Conservation (phyloP, 2,888 invertebrate species). For the Ormyrus rosae region DNA sequence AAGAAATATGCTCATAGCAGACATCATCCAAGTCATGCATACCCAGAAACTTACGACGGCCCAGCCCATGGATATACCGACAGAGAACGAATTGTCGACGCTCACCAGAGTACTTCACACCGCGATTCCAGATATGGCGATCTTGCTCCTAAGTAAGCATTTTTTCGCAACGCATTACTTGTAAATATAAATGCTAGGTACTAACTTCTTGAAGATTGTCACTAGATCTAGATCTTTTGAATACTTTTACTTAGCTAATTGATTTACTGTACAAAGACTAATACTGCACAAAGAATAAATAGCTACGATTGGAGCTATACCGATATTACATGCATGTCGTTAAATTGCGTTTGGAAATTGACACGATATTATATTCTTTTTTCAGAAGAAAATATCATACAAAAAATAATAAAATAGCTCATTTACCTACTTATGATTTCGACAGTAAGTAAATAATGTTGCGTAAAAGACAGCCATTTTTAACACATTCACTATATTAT, state of each 20-base stretch:
- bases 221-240: slow-evolving; percentile 21
- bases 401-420: slow-evolving; percentile 54
- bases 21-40: slow-evolving; percentile 74
- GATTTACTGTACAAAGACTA: too few species aligned
- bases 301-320: not conserved
- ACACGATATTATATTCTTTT: slow-evolving; percentile 31
- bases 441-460: slow-evolving; percentile 45
- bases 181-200: not conserved
- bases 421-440: slow-evolving; percentile 48
- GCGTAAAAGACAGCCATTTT: not conserved
- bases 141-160: slow-evolving; percentile 90
- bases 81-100: slow-evolving; percentile 72
- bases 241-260: too few species aligned
- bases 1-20: slow-evolving; percentile 76
- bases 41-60: slow-evolving; percentile 75
- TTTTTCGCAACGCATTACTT: too few species aligned
- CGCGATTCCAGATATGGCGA: slow-evolving; percentile 88
- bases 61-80: slow-evolving; percentile 75
- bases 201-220: not conserved
- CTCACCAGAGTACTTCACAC: slow-evolving; percentile 76
- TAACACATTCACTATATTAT: slow-evolving; percentile 14
- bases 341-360: slow-evolving; percentile 7
- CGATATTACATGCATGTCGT: slow-evolving; percentile 1
- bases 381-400: slow-evolving; percentile 44
- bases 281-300: not conserved